Conservation (phyloP, 2,797 vertebrate genomes). For the Glyptemys insculpta region DNA sequence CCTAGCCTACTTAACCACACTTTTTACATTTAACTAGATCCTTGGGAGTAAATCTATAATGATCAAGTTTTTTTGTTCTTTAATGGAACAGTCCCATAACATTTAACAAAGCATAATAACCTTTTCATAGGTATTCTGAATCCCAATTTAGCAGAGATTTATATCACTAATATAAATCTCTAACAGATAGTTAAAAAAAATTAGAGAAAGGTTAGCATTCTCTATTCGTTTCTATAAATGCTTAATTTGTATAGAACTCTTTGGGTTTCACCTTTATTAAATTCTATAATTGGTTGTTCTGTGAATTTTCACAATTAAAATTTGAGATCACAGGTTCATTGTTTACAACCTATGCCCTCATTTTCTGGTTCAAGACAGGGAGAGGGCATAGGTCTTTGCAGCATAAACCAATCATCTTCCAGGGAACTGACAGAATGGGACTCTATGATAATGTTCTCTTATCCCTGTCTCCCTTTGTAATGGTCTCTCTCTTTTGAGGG, state of each 20-base stretch:
- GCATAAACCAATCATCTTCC: neutral
- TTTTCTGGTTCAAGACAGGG: neutral
- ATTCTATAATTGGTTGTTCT: neutral
- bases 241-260: neutral
- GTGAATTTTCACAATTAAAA: neutral
- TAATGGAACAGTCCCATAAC: neutral
- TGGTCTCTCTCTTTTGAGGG: neutral
- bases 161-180: neutral
- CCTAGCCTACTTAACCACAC: rapidly evolving
- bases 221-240: neutral
- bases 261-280: neutral
- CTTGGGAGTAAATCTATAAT: no score
- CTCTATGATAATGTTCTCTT: neutral
- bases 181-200: neutral
- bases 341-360: neutral
- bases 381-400: neutral
- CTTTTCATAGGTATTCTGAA: neutral
- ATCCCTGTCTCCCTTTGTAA: neutral
- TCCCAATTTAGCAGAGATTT: neutral
- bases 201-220: neutral
- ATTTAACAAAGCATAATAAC: neutral
- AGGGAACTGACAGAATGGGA: neutral
- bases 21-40: neutral
- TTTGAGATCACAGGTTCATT: neutral
- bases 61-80: neutral